A percentile compares a stretch with the other conserved stretches of the same genome.
Evolutionary conservation across 2,113 vertebrate genomes (phyloP).

Genomic region (Corythaeola cristata): DNA sequence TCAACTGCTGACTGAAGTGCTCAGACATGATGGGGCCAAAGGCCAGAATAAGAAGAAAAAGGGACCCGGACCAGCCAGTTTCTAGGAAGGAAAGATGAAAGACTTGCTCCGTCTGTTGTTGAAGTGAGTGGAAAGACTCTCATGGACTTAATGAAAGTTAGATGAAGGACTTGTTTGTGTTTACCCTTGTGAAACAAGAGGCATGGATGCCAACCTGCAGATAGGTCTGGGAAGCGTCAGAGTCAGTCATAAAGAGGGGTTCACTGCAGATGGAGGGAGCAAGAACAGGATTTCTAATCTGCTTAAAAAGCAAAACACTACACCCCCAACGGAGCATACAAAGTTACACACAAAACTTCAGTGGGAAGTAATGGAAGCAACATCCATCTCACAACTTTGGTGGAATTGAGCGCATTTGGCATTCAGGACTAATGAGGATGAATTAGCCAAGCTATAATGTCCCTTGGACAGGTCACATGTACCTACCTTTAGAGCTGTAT

Average conservation of each 20-base stretch:
- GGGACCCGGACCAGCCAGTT: neutral
- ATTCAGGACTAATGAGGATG: neutral
- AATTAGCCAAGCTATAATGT: neutral
- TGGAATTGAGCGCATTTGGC: neutral
- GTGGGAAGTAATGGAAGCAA: neutral
- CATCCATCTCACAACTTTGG: neutral
- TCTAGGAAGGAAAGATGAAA: slow-evolving; percentile 4
- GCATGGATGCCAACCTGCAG: neutral
- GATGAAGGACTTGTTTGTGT: neutral
- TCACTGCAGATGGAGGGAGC: neutral
- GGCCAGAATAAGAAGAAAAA: neutral
- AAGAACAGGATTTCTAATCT: neutral
- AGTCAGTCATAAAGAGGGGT: neutral
- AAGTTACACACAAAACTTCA: neutral
- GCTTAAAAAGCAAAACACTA: neutral
- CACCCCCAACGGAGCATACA: accelerated
- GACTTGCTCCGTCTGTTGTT: neutral
- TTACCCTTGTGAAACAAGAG: neutral
- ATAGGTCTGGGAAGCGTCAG: neutral
- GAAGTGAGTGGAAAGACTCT: neutral
- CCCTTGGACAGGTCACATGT: neutral
- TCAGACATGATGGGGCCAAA: neutral
- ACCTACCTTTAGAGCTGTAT: accelerated
- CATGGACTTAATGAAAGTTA: neutral
- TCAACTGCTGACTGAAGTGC: neutral